These are phyloP conservation scores for Hyposmocoma kahamanoa DNA, from an alignment of 1,140 invertebrate species.

Conservation along the genomic window DNA sequence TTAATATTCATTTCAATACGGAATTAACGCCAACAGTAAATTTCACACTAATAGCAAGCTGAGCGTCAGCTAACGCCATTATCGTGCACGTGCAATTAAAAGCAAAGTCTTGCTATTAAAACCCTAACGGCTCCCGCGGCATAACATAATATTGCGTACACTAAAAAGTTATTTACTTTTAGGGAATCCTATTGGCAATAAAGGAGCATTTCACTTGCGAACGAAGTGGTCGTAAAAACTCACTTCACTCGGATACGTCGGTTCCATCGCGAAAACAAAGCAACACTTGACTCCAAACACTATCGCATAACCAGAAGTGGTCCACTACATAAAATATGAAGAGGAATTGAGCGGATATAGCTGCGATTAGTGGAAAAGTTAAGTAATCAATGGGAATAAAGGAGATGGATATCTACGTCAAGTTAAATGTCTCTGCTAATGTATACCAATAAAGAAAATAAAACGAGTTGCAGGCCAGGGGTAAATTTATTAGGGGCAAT, in stretches of 20 bases:
- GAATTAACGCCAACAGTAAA: no score
- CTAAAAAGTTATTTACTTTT: conserved; percentile 29
- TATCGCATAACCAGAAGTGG: no score
- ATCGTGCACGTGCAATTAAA: background rate
- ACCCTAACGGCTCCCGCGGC: background rate
- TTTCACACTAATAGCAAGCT: no score
- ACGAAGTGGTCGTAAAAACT: conserved; percentile 28
- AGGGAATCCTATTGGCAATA: conserved; percentile 24
- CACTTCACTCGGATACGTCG: conserved; percentile 17
- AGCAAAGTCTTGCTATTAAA: background rate
- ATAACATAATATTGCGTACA: background rate
- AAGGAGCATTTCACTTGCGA: conserved; percentile 19
- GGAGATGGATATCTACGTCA: background rate
- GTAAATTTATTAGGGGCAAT: conserved; percentile 53
- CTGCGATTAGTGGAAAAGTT: background rate
- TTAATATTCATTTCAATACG: no score
- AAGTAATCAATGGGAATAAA: background rate
- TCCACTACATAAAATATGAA: no score
- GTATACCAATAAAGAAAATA: conserved; percentile 1
- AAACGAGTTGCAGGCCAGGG: conserved; percentile 13
- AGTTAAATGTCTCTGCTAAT: conserved; percentile 1
- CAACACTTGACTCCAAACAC: no score
- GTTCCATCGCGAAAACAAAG: conserved; percentile 2
- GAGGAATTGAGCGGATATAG: no score
- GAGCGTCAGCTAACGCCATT: no score